Base-by-base conservation (phyloP, 2,113 vertebrate genomes). In the Rhabdornis inornatus region DNA sequence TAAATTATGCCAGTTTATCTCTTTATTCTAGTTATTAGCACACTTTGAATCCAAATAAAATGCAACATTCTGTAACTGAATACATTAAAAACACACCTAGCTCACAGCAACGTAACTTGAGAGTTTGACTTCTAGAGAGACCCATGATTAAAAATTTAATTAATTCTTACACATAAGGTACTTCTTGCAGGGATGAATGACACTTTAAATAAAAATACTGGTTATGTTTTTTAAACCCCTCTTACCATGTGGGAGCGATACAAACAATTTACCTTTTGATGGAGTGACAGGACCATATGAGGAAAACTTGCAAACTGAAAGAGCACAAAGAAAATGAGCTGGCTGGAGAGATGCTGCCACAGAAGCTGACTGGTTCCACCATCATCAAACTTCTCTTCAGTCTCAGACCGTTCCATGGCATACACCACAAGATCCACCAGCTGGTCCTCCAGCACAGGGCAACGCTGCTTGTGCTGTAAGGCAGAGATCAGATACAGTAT, bases 301-400 rank as follows among this genome's bases (percentile, higher is more conserved):
- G 99, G 99, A 97, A 99, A 99, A 97, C 99, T 99, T 71, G 99
- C 99, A 95, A 99, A 99, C 97, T 99, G 99, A 98, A 99, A 99
- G 95, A 99, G 98, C 96, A 99, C 99, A 97, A 99, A 99, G 98
- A 99, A 99, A 98, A 99, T 99, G 98, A 99, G 99, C 98, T 99
- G 99, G 89, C 99, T 99, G 82, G 99, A 99, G 75, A 99, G 99
- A 97, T 99, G 99, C 97, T 99, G 99, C 99, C 99, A 99, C 94
- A 99, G 98, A 96, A 99, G 97, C 93, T 99, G 99, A 97, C 99
- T 99, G 55, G 99, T 99, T 90, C 99, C 99, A 55, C 99, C 99
- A 40, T 99, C 99, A 31, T 99, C 99, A 92, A 99, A 99, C 97
- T 99, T 99, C 95, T 99, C 99, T 97, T 99, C 99, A 0, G 99